A percentile compares a stretch with the other conserved stretches of the same genome.
phyloP scores from a whole-genome alignment of 23 tunicate species.

The Clavelina lepadiformis region DNA sequence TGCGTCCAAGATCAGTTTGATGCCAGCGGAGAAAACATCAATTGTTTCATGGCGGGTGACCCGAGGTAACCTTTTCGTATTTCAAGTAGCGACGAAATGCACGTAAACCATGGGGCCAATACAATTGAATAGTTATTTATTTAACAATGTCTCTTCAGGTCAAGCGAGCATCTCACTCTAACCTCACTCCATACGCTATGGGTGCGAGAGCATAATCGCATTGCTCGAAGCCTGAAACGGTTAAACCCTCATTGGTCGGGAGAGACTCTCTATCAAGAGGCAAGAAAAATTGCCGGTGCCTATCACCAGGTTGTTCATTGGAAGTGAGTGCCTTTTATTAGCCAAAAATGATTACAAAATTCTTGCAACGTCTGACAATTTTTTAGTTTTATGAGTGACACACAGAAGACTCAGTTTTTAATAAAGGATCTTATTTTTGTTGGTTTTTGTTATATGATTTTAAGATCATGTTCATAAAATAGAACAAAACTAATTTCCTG shows the following conservation, averaged over 20 bases:
- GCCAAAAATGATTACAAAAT: no score
- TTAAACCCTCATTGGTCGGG: constrained; percentile 92
- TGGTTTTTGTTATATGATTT: neutral
- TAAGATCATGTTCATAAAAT: no score
- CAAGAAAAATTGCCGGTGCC: constrained; percentile 88
- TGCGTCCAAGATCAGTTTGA: constrained; percentile 95
- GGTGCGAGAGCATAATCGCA: constrained; percentile 91
- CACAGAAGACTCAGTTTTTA: neutral
- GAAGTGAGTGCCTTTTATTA: constrained; percentile 74
- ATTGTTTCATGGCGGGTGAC: constrained; percentile 96
- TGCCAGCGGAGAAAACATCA: constrained; percentile 80
- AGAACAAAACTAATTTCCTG: no score
- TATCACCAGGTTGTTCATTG: constrained; percentile 92
- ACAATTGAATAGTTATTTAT: neutral
- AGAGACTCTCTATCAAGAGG: constrained; percentile 89
- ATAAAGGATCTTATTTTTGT: neutral
- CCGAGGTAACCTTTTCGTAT: constrained; percentile 43
- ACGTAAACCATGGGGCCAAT: neutral
- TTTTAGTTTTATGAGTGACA: neutral
- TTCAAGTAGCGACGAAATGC: neutral
- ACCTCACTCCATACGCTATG: constrained; percentile 84
- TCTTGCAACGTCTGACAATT: no score
- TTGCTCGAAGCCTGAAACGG: constrained; percentile 41
- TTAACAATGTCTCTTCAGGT: constrained; percentile 25
- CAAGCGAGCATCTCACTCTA: constrained; percentile 82